Percentiles rank a stretch among this genome's conserved stretches.
Conservation (phyloP, 2,888 invertebrate genomes). For the Epsilonema sp. region DNA sequence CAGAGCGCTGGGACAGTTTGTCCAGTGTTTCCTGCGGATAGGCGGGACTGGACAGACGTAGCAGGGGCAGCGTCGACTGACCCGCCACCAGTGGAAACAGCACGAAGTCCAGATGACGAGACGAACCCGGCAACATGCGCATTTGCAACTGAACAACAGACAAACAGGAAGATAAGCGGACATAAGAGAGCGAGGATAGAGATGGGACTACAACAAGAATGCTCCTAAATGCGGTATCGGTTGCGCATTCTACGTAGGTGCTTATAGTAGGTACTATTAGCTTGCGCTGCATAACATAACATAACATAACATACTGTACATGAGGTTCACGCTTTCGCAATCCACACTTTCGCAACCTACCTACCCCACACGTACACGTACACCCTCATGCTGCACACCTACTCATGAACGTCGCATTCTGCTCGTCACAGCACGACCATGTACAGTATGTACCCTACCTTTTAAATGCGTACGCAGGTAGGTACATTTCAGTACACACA, state of each 20-base stretch:
- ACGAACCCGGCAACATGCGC: slow-evolving; percentile 1
- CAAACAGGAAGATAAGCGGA: neutral
- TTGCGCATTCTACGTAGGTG: neutral
- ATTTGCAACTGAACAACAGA: slow-evolving; percentile 5
- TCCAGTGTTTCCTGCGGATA: slow-evolving; percentile 6
- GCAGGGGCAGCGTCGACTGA: neutral
- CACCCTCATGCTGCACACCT: too few relatives aligned
- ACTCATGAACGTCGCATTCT: too few relatives aligned
- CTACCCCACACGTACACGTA: too few relatives aligned
- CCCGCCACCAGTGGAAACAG: slow-evolving; percentile 8
- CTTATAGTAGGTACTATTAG: neutral
- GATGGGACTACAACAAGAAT: neutral
- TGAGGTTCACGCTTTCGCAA: too few relatives aligned
- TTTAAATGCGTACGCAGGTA: too few relatives aligned
- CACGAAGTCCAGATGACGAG: slow-evolving; percentile 1
- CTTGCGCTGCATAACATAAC: neutral
- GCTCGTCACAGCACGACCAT: too few relatives aligned
- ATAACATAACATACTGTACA: neutral
- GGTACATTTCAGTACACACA: too few relatives aligned
- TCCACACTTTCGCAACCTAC: too few relatives aligned
- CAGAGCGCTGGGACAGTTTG: slow-evolving; percentile 5
- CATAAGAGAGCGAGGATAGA: neutral
- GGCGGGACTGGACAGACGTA: neutral
- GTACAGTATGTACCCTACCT: too few relatives aligned
- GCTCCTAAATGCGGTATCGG: neutral